Evolutionary conservation across 2,888 invertebrate species (phyloP), one percentile per base, ranked within the genome.

Genomic region (Galeopsomyia nigrocyanea): DNA sequence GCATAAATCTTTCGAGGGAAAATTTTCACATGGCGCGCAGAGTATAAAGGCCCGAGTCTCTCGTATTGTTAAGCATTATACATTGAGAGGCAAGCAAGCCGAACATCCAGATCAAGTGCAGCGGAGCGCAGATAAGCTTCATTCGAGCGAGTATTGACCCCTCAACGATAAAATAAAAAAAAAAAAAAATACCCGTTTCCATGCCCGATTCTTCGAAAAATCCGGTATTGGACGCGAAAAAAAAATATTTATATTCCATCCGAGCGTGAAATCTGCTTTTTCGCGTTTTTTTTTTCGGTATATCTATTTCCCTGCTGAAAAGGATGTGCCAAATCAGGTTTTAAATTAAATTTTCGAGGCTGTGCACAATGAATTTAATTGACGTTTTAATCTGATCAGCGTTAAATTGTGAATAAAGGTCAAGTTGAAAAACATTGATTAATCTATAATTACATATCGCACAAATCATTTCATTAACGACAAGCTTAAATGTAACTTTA

Each of bases 261-360:
- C 49, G 51, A 22, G 17, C 19, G 22, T 26, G 3, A n/a, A 50
- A 21, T 51, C 47, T 53, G 21, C 51, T 58, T 70, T 51, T 53
- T 58, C 26, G 17, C 19, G 6, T 22, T 5, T 22, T 56, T 5
- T 22, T 56, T 22, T 58, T 31, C 58, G 58, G 16, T 39, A 39
- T 68, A 63, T 68, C 71, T 57, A 68, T 72, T 72, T 68, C 21
- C 57, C 62, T 17, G 21, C n/a, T 56, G 51, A 56, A 58, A 58
- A 26, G 49, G 39, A 5, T 39, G 10, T 31, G 10, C n/a, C 50
- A 26, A 63, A 31, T 68, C 7, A 31, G 61, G 19, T 19, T 10
- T 10, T 26, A 17, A n/a, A 67, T 62, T 57, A 19, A 62, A 51
- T 61, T 9, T 39, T 1, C 39, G 10, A 39, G 39, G 10, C 39